Evolutionary conservation across 2,888 invertebrate genomes (phyloP), one percentile per base, ranked within the genome.

Genomic region (Pyrocoelia pectoralis): DNA sequence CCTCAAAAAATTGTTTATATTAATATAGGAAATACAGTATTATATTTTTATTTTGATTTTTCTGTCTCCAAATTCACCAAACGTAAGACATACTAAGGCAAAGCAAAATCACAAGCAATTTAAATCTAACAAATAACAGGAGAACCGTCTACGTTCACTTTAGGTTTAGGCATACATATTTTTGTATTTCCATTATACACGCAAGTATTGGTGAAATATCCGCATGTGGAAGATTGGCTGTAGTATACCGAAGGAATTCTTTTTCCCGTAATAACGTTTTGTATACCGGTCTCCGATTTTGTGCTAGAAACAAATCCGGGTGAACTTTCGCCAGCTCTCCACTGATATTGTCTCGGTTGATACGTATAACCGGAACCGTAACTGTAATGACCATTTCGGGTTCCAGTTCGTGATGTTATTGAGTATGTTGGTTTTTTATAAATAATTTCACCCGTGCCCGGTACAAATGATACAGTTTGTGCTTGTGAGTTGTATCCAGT

Each of bases 141-240:
- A 10, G 87, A 86, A 10, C 91, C 91, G 75, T 94, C 92, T 12
- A 92, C 88, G 77, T 92, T 89, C 1, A 88, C 87, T 46, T 92
- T 91, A 52, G 90, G 85, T 80, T 91, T 93, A 0, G 94, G 94
- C 72, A 89, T 89, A 77, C 94, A 94, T 58, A 93, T 88, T 80
- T 92, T 93, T 70, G 90, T 91, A 70, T 88, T 87, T 10, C 92
- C 92, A 75, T 91, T 90, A 76, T 91, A 88, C 52, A 92, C 92
- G 76, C 94, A 94, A 0, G 92, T 90, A 78, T 94, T 94, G 1
- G 93, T 93, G 71, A 94, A 93, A 76, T 93, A 93, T 6, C 94
- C 94, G 77, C 94, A 94, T 1, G 91, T 93, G 1, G 93, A 93
- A 6, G 93, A 92, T 79, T 94, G 94, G 0, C 93, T 92, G 73